Base-by-base conservation (phyloP, 2,113 vertebrate genomes). In the Lates calcarifer region DNA sequence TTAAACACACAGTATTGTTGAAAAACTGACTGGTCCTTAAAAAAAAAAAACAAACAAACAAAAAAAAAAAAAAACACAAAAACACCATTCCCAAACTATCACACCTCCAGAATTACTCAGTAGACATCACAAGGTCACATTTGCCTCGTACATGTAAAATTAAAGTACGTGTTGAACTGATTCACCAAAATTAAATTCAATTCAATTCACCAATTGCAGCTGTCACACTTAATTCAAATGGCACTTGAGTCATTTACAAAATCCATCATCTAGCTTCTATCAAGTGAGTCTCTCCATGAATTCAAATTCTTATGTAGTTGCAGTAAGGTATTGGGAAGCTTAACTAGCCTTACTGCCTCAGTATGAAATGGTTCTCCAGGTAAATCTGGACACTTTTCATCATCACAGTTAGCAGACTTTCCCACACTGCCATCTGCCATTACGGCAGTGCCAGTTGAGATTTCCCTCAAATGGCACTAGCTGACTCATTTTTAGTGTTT, bases 301-400 rank as follows among this genome's bases (percentile, higher is more conserved):
- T 55, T 49, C 20, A 70, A 65, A 82, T 56, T 75, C 39, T 85
- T 11, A 63, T 22, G n/a, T 24, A 12, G 45, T 20, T 39, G 45
- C 70, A 31, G 62, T 67, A 55, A 22, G 67, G 41, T 61, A 13
- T 64, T 41, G 33, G 51, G 26, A 61, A 64, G 68, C 64, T 29
- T 64, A 39, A 51, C 26, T 39, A 49, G 47, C 39, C 70, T 69
- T 15, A 13, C 33, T 26, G 53, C 45, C 37, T 61, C 26, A 9
- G 31, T 24, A 43, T 57, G 26, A 77, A 49, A 29, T 12, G 6
- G 53, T 61, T 72, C 64, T 72, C 17, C 39, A 64, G 66, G 33
- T 72, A 67, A 57, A 68, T 70, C 20, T 35, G 43, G 17, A 69
- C 15, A 49, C 24, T 49, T 78, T 69, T 74, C 47, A 29, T 74